Base-by-base conservation (phyloP, 2,113 vertebrate genomes). In the Lagenorhynchus albirostris region DNA sequence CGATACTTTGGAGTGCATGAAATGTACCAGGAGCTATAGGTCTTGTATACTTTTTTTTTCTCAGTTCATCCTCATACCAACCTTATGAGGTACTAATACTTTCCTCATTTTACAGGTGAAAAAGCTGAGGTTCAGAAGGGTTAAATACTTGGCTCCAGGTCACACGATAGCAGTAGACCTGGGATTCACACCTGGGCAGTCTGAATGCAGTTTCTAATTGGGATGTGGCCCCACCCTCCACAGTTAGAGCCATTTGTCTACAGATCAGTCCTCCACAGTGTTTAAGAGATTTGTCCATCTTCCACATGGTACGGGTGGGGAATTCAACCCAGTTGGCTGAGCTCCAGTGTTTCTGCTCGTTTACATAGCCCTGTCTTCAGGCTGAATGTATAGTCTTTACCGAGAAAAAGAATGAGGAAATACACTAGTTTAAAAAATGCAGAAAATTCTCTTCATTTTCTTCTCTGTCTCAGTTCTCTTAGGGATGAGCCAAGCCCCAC, bases 381-480 rank as follows among this genome's bases (percentile, higher is more conserved):
- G 9, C 50, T 74, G 50, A 29, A 62, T 60, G 33, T 8, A 17
- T 2, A 63, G 26, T 80, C 15, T 38, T 9, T 15, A 17, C 1
- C 3, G 26, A 87, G 85, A 68, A 80, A 60, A 83, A 33, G 44
- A 95, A 92, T 50, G 44, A 84, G 67, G 71, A 95, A 94, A 81
- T 38, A 26, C 12, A 7, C 67, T 41, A 2, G 13, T 23, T 41
- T 41, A 25, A 55, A 95, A 53, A 71, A 91, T 62, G 70, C 70
- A 41, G 77, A 80, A 36, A 68, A 50, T 94, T 73, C 14, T 67
- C 82, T 74, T 68, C 15, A 2, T 91, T 95, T 96, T 89, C 55
- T 93, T 89, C 83, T 81, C 87, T 58, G 53, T 79, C 20, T 94
- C 65, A 31, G 0, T 76, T 94, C 60, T 60, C 68, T 17, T 20